phyloP scores from a whole-genome alignment of 2,888 invertebrate genomes.

The Pantelozetes paolii region DNA sequence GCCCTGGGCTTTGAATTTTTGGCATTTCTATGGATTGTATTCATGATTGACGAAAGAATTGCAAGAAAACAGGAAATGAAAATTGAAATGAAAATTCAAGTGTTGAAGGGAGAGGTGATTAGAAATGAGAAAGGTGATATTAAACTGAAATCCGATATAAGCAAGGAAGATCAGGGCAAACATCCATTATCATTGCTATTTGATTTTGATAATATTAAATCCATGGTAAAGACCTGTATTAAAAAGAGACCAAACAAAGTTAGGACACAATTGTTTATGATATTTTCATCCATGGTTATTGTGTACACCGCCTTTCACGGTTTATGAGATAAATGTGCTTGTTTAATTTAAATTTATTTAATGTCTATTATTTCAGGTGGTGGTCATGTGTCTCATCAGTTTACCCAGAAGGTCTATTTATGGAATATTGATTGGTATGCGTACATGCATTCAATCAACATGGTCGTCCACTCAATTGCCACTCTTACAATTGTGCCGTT shows the following conservation, averaged over 20 bases:
- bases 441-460: not conserved
- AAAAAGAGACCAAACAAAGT: constrained; percentile 20
- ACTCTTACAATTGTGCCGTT: not conserved
- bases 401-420: not conserved
- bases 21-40: not conserved
- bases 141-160: constrained; percentile 8
- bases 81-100: not conserved
- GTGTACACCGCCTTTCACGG: not conserved
- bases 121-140: not conserved
- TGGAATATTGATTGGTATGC: not conserved
- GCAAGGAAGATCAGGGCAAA: not conserved
- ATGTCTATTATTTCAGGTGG: not conserved
- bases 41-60: not conserved
- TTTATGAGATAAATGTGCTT: not conserved
- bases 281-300: not conserved
- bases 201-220: constrained; percentile 21
- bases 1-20: not conserved
- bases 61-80: not conserved
- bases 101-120: not conserved
- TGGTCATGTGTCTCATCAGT: not conserved
- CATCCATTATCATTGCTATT: constrained; percentile 23
- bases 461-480: not conserved
- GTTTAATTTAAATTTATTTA: not conserved
- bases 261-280: not conserved
- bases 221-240: not conserved